Evolutionary conservation across 2,113 vertebrate species (phyloP).

Genomic region (Eurystomus gularis): DNA sequence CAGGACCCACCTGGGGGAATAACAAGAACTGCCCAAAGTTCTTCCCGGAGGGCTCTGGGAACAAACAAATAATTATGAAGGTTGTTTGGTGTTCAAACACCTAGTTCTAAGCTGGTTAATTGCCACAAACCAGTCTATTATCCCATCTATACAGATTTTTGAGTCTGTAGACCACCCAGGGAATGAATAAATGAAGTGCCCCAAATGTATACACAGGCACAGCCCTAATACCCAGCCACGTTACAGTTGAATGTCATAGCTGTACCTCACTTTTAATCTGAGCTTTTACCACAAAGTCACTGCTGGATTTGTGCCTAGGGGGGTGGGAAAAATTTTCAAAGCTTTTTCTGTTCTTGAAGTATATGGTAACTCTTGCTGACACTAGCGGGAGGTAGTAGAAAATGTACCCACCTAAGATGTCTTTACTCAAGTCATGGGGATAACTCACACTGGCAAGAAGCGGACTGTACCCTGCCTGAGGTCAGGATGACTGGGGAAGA

Average conservation of each 20-base stretch:
- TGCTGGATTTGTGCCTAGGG: neutral
- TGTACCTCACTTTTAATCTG: neutral
- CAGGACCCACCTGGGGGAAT: neutral
- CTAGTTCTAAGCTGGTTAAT: neutral
- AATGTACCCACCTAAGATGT: neutral
- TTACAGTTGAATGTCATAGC: neutral
- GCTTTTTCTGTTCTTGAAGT: neutral
- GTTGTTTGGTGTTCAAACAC: neutral
- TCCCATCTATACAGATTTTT: neutral
- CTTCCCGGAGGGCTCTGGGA: neutral
- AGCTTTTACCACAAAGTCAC: neutral
- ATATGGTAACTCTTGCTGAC: neutral
- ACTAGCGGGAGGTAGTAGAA: neutral
- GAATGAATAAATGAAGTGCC: neutral
- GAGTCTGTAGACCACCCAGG: neutral
- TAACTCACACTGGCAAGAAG: neutral
- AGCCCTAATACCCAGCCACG: neutral
- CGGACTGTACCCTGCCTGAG: neutral
- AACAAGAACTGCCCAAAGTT: neutral
- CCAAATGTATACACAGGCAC: neutral
- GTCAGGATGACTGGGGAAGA: neutral
- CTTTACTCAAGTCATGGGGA: neutral
- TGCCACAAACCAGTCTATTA: neutral
- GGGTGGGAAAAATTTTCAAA: neutral
- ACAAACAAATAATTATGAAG: neutral